phyloP scores from a whole-genome alignment of 2,113 vertebrate species.

The Cichladusa arquata region DNA sequence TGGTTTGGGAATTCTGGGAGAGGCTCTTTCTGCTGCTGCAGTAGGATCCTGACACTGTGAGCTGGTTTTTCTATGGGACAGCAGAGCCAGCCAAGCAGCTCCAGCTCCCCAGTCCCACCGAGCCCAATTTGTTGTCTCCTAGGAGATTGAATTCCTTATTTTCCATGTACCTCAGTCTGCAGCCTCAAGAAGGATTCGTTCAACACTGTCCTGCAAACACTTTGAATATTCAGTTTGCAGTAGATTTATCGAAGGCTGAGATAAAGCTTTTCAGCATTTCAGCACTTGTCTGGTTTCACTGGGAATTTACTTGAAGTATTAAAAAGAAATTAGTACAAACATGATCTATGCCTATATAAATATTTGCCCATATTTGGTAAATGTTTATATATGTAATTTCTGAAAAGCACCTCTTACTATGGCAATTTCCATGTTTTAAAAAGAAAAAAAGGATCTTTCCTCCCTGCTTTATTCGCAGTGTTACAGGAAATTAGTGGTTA shows the following conservation, averaged over 20 bases:
- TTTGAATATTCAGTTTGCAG: neutral
- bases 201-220: neutral
- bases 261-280: slow-evolving; percentile 4
- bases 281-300: neutral
- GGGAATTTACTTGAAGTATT: slow-evolving; percentile 39
- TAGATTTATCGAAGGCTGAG: neutral
- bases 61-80: neutral
- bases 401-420: neutral
- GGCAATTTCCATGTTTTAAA: neutral
- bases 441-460: neutral
- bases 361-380: slow-evolving; percentile 43
- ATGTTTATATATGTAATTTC: neutral
- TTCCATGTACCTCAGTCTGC: neutral
- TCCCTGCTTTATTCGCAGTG: neutral
- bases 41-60: neutral
- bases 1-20: neutral
- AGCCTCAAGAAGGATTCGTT: neutral
- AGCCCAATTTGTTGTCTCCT: neutral
- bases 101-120: neutral
- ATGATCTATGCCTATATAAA: neutral
- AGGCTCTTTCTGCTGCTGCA: neutral
- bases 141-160: neutral
- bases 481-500: neutral
- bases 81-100: neutral
- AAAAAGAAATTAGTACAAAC: neutral